phyloP scores from a whole-genome alignment of 2,888 invertebrate genomes.

The Trichogramma evanescens region DNA sequence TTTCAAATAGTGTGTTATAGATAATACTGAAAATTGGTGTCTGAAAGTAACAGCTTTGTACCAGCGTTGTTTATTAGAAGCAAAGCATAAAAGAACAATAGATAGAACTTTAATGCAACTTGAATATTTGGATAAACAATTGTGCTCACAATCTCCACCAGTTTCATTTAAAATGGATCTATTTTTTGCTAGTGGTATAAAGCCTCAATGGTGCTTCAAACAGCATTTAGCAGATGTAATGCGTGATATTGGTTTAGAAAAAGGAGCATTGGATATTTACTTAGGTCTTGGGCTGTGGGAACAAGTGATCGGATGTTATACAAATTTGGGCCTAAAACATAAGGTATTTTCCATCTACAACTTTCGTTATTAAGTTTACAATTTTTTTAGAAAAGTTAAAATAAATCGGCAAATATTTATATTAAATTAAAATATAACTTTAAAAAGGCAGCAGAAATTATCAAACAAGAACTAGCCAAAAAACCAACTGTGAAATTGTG shows the following conservation, averaged over 20 bases:
- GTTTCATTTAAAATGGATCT: slow-evolving; percentile 50
- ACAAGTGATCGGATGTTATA: slow-evolving; percentile 86
- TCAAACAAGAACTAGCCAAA: slow-evolving; percentile 69
- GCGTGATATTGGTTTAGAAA: slow-evolving; percentile 72
- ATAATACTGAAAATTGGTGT: slow-evolving; percentile 55
- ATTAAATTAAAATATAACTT: background rate
- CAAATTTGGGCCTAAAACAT: slow-evolving; percentile 71
- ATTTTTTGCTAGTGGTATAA: slow-evolving; percentile 67
- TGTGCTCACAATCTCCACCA: slow-evolving; percentile 45
- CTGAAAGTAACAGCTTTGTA: slow-evolving; percentile 69
- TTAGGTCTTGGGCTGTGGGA: slow-evolving; percentile 79
- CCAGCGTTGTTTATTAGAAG: slow-evolving; percentile 71
- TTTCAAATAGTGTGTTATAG: slow-evolving; percentile 43
- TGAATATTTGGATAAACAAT: slow-evolving; percentile 66
- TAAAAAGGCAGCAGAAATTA: slow-evolving; percentile 71
- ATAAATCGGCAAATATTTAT: background rate
- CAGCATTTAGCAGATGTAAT: slow-evolving; percentile 72
- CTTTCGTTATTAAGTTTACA: background rate
- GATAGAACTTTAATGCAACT: slow-evolving; percentile 84
- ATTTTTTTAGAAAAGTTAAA: background rate
- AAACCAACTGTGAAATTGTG: slow-evolving; percentile 79
- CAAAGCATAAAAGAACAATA: slow-evolving; percentile 69
- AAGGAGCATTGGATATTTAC: slow-evolving; percentile 76
- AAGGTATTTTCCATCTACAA: slow-evolving; percentile 53
- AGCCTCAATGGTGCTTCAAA: slow-evolving; percentile 71